Base-by-base conservation (phyloP, 1,140 invertebrate species). In the Ips typographus region DNA sequence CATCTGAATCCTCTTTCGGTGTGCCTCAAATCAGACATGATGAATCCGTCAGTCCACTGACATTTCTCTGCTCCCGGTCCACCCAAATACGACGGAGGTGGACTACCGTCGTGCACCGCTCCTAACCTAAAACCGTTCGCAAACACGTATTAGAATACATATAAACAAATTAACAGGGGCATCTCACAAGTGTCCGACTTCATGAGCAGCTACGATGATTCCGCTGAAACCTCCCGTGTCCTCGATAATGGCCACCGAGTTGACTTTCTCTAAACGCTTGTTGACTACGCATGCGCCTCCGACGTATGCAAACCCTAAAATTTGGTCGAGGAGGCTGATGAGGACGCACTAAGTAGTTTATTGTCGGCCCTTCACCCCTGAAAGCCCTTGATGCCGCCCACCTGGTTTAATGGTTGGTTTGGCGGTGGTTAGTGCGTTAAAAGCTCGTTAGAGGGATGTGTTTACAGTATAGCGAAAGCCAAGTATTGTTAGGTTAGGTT, bases 151-250 rank as follows among this genome's bases (percentile, higher is more conserved):
- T n/a, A 37, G 36, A 55, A 1, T 55, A 5, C 52, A 8, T 55
- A 7, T 22, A 22, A 22, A 22, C 22, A 22, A 22, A 22, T 55
- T 55, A 8, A 55, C 7, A 60, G 4, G 51, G 37, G 52, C 38
- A 71, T 91, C 93, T 94, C 88, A 97, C 94, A 97, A 88, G 86
- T 97, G 94, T 72, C 94, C 94, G 73, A 96, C 93, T 93, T 97
- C 95, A 80, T 97, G 94, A 67, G 94, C 94, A 62, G 94, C 95
- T 3, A 97, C 95, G 79, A 97, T 97, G 77, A 97, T 96, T 55
- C 95, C 94, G 76, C 93, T 95, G 83, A 96, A 97, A 67, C 95
- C 95, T 70, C 95, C 95, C 37, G 94, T 96, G 80, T 97, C 95
- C 83, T 97, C 95, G 77, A 97, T 96, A 76, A 97, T 97, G 74